These are phyloP conservation scores for Polia nebulosa DNA, from an alignment of 2,888 invertebrate genomes.

Conservation along the genomic window DNA sequence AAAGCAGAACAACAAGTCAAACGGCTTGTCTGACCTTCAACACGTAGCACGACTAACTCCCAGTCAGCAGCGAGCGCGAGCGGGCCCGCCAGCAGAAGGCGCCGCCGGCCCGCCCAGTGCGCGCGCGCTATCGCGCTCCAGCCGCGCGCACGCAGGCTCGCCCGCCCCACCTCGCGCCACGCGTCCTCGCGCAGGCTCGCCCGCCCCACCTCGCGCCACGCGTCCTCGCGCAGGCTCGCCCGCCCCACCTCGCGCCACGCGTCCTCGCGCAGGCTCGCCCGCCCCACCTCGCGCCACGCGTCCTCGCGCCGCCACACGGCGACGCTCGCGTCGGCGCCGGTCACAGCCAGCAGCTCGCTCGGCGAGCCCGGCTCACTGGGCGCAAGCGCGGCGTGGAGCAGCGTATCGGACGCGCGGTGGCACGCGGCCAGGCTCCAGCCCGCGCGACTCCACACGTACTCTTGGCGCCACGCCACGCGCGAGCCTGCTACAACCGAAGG, in stretches of 20 bases:
- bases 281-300: conserved; percentile 56
- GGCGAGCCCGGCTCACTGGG: conserved; percentile 6
- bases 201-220: conserved; percentile 57
- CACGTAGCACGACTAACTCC: conserved; percentile 77
- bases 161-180: conserved; percentile 53
- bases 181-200: conserved; percentile 59
- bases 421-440: conserved; percentile 65
- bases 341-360: conserved; percentile 69
- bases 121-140: conserved; percentile 71
- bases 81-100: conserved; percentile 78
- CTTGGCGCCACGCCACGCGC: conserved; percentile 73
- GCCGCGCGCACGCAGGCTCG: conserved; percentile 65
- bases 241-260: conserved; percentile 57
- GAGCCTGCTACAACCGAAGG: conserved; percentile 1
- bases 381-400: conserved; percentile 66
- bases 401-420: conserved; percentile 57
- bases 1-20: not conserved
- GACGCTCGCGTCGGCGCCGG: conserved; percentile 70
- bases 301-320: conserved; percentile 61
- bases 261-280: conserved; percentile 57
- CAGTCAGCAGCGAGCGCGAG: conserved; percentile 76
- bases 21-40: conserved; percentile 63
- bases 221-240: conserved; percentile 55
- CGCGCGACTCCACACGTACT: conserved; percentile 69
- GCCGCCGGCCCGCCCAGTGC: conserved; percentile 65